Conservation (phyloP, 2,797 vertebrate species). For the Alosa sapidissima region DNA sequence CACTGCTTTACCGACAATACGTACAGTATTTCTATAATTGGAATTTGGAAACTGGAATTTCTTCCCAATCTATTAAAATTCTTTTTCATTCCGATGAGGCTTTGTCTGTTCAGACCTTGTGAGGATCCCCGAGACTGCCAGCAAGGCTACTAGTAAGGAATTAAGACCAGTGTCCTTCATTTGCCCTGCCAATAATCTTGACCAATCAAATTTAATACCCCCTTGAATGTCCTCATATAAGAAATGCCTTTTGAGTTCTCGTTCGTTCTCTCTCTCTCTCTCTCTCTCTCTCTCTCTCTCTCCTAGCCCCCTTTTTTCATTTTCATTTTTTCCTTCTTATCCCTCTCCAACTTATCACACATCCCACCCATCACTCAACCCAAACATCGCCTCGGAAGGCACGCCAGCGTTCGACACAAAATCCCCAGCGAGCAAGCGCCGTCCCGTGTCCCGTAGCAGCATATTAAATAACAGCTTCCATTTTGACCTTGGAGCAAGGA, state of each 20-base stretch:
- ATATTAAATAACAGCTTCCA: slow-evolving; percentile 20
- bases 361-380: slow-evolving; percentile 24
- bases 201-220: slow-evolving; percentile 16
- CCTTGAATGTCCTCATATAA: not conserved
- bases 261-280: not conserved
- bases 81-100: not conserved
- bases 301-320: not conserved
- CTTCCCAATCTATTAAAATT: not conserved
- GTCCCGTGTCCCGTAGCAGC: not conserved
- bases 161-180: not conserved
- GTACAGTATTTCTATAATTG: no score
- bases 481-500: slow-evolving; percentile 3
- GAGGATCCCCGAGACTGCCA: not conserved
- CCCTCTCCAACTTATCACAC: not conserved
- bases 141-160: not conserved
- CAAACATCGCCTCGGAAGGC: not conserved
- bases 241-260: not conserved
- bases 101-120: not conserved
- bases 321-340: not conserved
- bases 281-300: not conserved
- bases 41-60: no score
- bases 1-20: not conserved
- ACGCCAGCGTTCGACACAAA: not conserved
- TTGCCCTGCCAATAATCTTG: slow-evolving; percentile 13
- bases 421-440: not conserved